phyloP scores from a whole-genome alignment of 2,888 invertebrate species.

The Meandrusa payeni region DNA sequence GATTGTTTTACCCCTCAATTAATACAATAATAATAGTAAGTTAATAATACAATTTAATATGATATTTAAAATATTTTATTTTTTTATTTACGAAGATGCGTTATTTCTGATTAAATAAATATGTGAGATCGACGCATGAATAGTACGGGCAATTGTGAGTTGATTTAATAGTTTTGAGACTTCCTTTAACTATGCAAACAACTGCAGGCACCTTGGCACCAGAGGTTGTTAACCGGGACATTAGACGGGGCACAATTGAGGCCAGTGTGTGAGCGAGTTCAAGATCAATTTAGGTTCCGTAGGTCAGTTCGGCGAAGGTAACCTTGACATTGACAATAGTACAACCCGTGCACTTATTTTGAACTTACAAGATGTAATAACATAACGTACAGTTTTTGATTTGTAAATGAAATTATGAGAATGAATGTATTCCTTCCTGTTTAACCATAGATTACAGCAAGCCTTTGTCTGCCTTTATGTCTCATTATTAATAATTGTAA shows the following conservation, averaged over 20 bases:
- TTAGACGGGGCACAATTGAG: slow-evolving; percentile 78
- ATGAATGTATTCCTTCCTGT: too few relatives aligned
- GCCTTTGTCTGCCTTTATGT: too few relatives aligned
- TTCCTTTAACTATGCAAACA: slow-evolving; percentile 60
- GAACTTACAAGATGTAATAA: not conserved
- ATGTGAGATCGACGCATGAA: slow-evolving; percentile 3
- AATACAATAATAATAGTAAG: too few relatives aligned
- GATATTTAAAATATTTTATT: too few relatives aligned
- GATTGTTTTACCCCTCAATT: too few relatives aligned
- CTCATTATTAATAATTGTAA: too few relatives aligned
- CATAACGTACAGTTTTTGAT: too few relatives aligned
- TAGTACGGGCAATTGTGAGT: slow-evolving; percentile 24
- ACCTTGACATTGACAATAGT: slow-evolving; percentile 75
- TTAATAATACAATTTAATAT: too few relatives aligned
- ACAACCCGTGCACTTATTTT: slow-evolving; percentile 39
- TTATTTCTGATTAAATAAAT: slow-evolving; percentile 14
- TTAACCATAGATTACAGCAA: too few relatives aligned
- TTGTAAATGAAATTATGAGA: too few relatives aligned
- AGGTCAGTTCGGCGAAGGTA: slow-evolving; percentile 80
- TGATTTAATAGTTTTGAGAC: slow-evolving; percentile 47
- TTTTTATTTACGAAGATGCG: not conserved
- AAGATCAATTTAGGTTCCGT: slow-evolving; percentile 80
- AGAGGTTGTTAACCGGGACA: slow-evolving; percentile 80
- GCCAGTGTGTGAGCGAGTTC: slow-evolving; percentile 79
- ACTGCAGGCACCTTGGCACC: slow-evolving; percentile 75